These are phyloP conservation scores for Ammodytes dubius DNA, from an alignment of 2,113 vertebrate genomes.

Conservation along the genomic window DNA sequence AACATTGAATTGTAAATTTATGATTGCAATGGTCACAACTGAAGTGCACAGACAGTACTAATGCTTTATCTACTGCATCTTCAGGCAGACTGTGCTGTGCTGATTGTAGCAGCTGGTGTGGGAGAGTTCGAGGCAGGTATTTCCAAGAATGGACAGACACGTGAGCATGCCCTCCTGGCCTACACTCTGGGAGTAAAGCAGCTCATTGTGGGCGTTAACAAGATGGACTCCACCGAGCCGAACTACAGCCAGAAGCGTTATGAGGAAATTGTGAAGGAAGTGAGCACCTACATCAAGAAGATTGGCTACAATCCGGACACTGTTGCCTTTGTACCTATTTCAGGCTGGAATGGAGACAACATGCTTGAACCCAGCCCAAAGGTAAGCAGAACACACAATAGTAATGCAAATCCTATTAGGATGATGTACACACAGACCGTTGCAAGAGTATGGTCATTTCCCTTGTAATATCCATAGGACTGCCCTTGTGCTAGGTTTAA, in stretches of 20 bases:
- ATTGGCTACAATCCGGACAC: constrained; percentile 98
- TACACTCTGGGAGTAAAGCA: constrained; percentile 98
- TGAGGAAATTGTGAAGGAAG: constrained; percentile 98
- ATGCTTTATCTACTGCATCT: not conserved
- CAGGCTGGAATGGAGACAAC: constrained; percentile 99
- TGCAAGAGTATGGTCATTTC: not conserved
- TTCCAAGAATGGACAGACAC: constrained; percentile 97
- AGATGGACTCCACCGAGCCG: constrained; percentile 99
- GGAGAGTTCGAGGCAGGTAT: constrained; percentile 98
- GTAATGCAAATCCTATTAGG: not conserved
- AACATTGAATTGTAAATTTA: not conserved
- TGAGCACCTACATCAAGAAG: constrained; percentile 99
- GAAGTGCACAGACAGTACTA: not conserved
- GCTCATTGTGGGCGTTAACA: constrained; percentile 96
- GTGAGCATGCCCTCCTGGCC: constrained; percentile 96
- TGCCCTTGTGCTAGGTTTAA: not conserved
- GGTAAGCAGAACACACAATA: constrained; percentile 78
- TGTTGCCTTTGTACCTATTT: constrained; percentile 96
- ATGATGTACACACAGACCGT: not conserved
- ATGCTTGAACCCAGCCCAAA: constrained; percentile 97
- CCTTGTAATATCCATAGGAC: not conserved
- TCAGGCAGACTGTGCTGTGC: constrained; percentile 97
- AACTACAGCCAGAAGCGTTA: constrained; percentile 99
- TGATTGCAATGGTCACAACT: not conserved
- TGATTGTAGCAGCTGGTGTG: constrained; percentile 96